Conservation (phyloP, 2,888 invertebrate species). For the Metallyticus violacea region DNA sequence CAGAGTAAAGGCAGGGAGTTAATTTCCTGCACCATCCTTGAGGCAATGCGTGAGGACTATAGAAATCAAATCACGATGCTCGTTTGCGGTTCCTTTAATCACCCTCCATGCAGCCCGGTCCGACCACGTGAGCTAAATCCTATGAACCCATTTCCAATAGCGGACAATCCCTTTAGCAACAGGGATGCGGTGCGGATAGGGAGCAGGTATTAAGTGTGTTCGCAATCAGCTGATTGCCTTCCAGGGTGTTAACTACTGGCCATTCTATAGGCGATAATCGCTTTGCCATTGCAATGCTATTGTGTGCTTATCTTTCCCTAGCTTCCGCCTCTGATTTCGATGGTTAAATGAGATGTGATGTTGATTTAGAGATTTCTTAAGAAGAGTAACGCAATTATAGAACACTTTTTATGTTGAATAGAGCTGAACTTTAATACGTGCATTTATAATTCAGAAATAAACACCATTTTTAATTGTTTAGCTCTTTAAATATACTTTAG, state of each 20-base stretch:
- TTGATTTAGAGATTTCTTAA: too few relatives aligned
- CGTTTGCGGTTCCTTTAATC: background rate
- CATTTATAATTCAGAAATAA: too few relatives aligned
- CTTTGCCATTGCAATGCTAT: too few relatives aligned
- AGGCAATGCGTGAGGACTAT: background rate
- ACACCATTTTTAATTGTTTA: too few relatives aligned
- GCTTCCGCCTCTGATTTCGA: background rate
- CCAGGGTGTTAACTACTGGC: background rate
- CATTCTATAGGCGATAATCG: background rate
- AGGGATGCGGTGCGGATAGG: background rate
- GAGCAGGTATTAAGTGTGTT: background rate
- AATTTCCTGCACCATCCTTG: background rate
- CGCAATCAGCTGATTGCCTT: background rate
- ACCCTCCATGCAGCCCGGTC: background rate
- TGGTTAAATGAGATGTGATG: too few relatives aligned
- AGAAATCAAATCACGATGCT: background rate
- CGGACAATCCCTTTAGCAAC: background rate
- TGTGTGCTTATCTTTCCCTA: background rate
- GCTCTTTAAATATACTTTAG: too few relatives aligned
- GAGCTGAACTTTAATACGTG: too few relatives aligned
- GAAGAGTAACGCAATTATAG: too few relatives aligned
- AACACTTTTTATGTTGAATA: too few relatives aligned
- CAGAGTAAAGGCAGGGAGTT: too few relatives aligned
- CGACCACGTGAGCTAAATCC: background rate
- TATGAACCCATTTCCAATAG: constrained; percentile 4